These are phyloP conservation scores for Aurelia aurita complex sp. Pacific DNA, from an alignment of 30 jellyfish, hydroid and myxozoan species.

Conservation along the genomic window DNA sequence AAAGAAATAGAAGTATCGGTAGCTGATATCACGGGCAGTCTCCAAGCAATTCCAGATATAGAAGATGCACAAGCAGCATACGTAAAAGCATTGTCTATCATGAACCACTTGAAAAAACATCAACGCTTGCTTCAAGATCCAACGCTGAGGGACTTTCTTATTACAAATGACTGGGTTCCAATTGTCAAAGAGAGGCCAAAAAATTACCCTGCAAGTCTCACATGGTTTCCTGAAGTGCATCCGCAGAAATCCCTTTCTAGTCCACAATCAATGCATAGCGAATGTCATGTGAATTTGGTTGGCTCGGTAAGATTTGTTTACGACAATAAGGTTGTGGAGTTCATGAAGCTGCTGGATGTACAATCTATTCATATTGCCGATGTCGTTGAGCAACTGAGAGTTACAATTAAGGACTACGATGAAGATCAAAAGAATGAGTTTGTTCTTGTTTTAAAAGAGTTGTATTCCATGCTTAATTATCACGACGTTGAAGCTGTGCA, in stretches of 20 bases:
- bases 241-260: neutral
- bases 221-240: slow-evolving; percentile 35
- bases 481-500: too few species aligned
- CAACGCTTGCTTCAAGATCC: neutral
- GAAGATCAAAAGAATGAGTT: neutral
- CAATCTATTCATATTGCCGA: neutral
- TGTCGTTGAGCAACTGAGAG: slow-evolving; percentile 7
- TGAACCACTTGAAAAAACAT: slow-evolving; percentile 11
- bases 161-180: slow-evolving; percentile 40
- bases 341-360: neutral
- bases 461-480: neutral
- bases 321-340: neutral
- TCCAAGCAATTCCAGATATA: neutral
- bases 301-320: slow-evolving; percentile 24
- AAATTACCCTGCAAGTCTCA: slow-evolving; percentile 44
- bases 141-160: neutral
- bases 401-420: neutral
- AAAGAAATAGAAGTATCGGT: slow-evolving; percentile 28
- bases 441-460: slow-evolving; percentile 5
- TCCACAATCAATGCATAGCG: slow-evolving; percentile 11
- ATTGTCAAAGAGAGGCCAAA: slow-evolving; percentile 27
- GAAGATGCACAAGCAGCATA: neutral
- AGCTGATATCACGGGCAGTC: slow-evolving; percentile 12
- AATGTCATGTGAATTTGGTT: slow-evolving; percentile 3
- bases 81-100: slow-evolving; percentile 3